These are phyloP conservation scores for Calcarius lapponicus DNA, from an alignment of 2,797 vertebrate genomes.

Conservation along the genomic window DNA sequence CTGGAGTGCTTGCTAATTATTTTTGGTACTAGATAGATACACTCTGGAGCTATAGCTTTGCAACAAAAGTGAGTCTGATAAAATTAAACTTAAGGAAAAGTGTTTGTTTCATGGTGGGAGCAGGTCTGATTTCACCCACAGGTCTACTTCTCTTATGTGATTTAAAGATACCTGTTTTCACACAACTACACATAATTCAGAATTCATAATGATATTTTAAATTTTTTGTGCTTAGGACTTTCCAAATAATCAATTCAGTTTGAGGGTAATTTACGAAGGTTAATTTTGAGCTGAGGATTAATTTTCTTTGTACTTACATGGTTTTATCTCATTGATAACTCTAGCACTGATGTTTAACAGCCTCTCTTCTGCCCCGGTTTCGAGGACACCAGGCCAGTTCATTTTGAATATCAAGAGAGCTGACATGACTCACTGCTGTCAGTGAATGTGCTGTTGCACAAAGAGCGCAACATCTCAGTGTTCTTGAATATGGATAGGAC, in stretches of 20 bases:
- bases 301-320: background rate
- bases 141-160: background rate
- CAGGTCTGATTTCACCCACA: background rate
- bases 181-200: background rate
- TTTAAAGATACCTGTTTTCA: background rate
- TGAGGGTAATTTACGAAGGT: background rate
- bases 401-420: background rate
- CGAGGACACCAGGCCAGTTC: background rate
- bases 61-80: background rate
- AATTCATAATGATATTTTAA: background rate
- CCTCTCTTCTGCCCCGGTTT: background rate
- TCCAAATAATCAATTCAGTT: background rate
- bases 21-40: background rate
- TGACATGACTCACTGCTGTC: background rate
- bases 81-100: background rate
- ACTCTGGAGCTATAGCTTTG: background rate
- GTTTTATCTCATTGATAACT: background rate
- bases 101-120: background rate
- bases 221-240: background rate
- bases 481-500: background rate
- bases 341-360: background rate
- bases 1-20: background rate
- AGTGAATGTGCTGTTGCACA: too few relatives aligned
- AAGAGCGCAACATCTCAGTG: accelerated
- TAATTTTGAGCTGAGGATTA: background rate